Percentiles rank a stretch among this genome's conserved stretches.
Evolutionary conservation across 2,888 invertebrate genomes (phyloP).

Genomic region (Netelia virgata): DNA sequence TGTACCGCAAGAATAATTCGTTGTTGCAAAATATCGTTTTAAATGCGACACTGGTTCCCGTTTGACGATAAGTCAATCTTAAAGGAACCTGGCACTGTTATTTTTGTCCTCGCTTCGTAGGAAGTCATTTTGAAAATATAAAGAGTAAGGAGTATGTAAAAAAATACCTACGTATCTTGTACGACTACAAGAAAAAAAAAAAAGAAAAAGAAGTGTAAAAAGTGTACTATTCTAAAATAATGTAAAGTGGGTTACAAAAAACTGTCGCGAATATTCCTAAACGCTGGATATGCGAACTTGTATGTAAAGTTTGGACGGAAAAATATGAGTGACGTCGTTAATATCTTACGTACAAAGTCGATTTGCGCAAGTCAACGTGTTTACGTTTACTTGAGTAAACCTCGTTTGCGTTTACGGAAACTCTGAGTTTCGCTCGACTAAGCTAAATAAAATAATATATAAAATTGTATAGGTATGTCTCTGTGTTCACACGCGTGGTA

Average conservation of each 20-base stretch:
- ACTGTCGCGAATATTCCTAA: conserved; percentile 43
- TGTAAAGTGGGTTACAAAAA: conserved; percentile 42
- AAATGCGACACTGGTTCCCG: background rate
- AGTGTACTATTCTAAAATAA: conserved; percentile 33
- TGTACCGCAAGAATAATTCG: background rate
- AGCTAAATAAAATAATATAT: conserved; percentile 47
- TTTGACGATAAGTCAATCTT: conserved; percentile 17
- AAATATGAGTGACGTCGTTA: conserved; percentile 57
- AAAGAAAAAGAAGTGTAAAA: conserved; percentile 43
- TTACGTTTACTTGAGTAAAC: too few relatives aligned
- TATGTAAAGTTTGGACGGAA: conserved; percentile 70
- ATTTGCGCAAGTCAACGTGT: conserved; percentile 17
- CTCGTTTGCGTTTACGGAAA: conserved; percentile 24
- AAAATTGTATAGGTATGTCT: conserved; percentile 33
- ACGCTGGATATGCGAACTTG: conserved; percentile 38
- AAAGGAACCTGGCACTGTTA: conserved; percentile 33
- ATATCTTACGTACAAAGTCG: conserved; percentile 48
- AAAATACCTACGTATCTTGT: conserved; percentile 24
- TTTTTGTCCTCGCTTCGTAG: conserved; percentile 5
- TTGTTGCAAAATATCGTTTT: conserved; percentile 5
- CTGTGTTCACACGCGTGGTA: conserved; percentile 61
- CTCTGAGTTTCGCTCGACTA: conserved; percentile 32
- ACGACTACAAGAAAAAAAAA: conserved; percentile 23
- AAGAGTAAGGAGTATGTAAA: conserved; percentile 19
- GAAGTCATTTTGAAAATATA: conserved; percentile 18